These are phyloP conservation scores for Trialeurodes vaporariorum DNA, from an alignment of 1,140 invertebrate species.

Conservation along the genomic window DNA sequence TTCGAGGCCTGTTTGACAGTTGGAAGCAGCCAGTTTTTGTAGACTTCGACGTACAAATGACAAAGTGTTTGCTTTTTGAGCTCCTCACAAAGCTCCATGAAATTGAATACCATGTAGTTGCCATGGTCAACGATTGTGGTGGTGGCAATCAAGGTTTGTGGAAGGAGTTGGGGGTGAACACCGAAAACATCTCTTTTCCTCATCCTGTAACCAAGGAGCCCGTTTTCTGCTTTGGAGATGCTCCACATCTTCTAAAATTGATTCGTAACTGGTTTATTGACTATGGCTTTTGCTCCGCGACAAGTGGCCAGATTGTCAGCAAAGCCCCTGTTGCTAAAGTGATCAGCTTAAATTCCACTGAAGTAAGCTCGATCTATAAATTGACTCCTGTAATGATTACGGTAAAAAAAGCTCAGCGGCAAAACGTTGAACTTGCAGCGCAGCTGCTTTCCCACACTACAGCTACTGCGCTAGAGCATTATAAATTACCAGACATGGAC, in stretches of 20 bases:
- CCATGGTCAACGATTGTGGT: too few relatives aligned
- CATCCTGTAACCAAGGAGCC: constrained; percentile 1
- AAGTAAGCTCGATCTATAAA: constrained; percentile 1
- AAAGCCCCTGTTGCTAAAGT: too few relatives aligned
- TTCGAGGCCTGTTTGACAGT: too few relatives aligned
- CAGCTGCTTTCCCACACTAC: constrained; percentile 1
- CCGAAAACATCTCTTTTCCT: background rate
- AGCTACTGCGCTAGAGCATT: constrained; percentile 1
- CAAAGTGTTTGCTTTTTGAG: background rate
- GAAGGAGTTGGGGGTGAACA: background rate
- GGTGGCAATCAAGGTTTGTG: too few relatives aligned
- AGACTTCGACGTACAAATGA: background rate
- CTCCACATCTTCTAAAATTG: too few relatives aligned
- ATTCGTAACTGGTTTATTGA: too few relatives aligned
- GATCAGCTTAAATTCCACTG: too few relatives aligned
- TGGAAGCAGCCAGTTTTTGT: background rate
- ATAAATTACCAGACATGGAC: background rate
- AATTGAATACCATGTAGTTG: background rate
- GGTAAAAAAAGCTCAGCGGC: too few relatives aligned
- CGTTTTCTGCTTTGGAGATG: background rate
- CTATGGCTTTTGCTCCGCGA: too few relatives aligned
- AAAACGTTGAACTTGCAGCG: too few relatives aligned
- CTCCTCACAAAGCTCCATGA: background rate
- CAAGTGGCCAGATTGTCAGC: too few relatives aligned
- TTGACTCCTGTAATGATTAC: background rate